These are phyloP conservation scores for Odontocerum albicorne DNA, from an alignment of 2,888 invertebrate species.

Conservation along the genomic window DNA sequence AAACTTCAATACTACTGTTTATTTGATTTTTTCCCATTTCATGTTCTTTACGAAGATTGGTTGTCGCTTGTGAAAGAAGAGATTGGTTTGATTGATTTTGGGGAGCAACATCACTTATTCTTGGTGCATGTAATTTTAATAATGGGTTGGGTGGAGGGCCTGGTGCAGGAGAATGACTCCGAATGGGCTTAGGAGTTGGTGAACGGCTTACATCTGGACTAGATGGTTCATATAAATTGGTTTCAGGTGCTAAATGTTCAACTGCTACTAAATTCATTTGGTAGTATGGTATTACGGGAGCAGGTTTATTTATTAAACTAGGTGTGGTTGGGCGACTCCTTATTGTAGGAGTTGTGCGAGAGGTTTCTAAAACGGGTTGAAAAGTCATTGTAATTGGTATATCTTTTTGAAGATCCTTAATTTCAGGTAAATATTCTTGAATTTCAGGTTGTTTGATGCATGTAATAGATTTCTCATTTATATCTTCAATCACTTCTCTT, in stretches of 20 bases:
- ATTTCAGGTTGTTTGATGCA: conserved; percentile 36
- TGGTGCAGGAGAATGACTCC: conserved; percentile 69
- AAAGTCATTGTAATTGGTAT: conserved; percentile 63
- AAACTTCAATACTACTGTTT: conserved; percentile 46
- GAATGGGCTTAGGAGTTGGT: conserved; percentile 61
- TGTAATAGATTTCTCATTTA: conserved; percentile 9
- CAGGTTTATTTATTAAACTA: conserved; percentile 72
- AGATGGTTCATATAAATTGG: conserved; percentile 62
- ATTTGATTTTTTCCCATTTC: conserved; percentile 47
- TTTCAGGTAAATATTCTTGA: conserved; percentile 40
- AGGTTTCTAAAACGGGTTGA: conserved; percentile 65
- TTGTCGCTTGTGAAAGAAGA: conserved; percentile 45
- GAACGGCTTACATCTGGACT: conserved; percentile 63
- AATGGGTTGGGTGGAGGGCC: conserved; percentile 72
- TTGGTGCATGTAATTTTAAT: conserved; percentile 66
- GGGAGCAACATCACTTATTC: conserved; percentile 58
- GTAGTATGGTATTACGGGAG: conserved; percentile 75
- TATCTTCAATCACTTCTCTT: conserved; percentile 32
- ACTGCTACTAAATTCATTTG: conserved; percentile 76
- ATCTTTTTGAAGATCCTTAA: conserved; percentile 52
- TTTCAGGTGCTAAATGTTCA: conserved; percentile 61
- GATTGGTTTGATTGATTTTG: conserved; percentile 49
- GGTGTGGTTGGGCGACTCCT: conserved; percentile 67
- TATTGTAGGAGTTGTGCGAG: conserved; percentile 56
- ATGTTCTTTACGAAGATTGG: conserved; percentile 50